A percentile compares a stretch with the other conserved stretches of the same genome.
Evolutionary conservation across 2,888 invertebrate species (phyloP).

Genomic region (Callyntrura guangdongensis): DNA sequence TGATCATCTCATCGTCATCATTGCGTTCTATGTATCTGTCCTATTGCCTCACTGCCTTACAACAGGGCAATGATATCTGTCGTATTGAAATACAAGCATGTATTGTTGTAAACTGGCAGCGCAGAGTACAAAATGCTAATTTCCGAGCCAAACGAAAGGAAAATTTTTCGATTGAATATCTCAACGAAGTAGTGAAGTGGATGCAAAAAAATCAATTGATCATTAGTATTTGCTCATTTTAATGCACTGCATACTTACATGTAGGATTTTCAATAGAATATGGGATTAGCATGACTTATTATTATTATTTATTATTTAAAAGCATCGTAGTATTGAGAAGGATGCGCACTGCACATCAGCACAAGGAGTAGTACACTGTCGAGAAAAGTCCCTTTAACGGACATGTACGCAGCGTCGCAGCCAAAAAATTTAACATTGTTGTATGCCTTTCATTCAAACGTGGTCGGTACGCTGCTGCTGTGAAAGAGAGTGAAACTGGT

Average conservation of each 20-base stretch:
- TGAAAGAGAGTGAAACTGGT: slow-evolving; percentile 75
- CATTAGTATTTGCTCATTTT: slow-evolving; percentile 54
- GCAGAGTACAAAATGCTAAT: slow-evolving; percentile 26
- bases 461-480: background rate
- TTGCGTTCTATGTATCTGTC: background rate
- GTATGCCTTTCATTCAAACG: background rate
- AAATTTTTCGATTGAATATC: slow-evolving; percentile 54
- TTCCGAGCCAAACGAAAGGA: slow-evolving; percentile 58
- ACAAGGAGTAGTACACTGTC: background rate
- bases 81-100: background rate
- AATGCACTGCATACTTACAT: background rate
- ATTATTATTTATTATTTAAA: slow-evolving; percentile 10
- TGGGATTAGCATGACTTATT: slow-evolving; percentile 27
- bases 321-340: slow-evolving; percentile 53
- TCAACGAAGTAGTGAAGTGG: slow-evolving; percentile 13
- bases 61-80: slow-evolving; percentile 12
- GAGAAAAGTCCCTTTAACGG: slow-evolving; percentile 7
- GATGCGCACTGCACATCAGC: background rate
- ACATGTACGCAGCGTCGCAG: slow-evolving; percentile 17
- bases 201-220: slow-evolving; percentile 66
- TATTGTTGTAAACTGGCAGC: background rate
- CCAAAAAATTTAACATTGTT: background rate
- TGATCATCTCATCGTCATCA: background rate
- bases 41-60: slow-evolving; percentile 24
- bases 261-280: slow-evolving; percentile 8